These are phyloP conservation scores for Epizoanthus rinbou DNA, from an alignment of 92 coral and sea anemone genomes.

Conservation along the genomic window DNA sequence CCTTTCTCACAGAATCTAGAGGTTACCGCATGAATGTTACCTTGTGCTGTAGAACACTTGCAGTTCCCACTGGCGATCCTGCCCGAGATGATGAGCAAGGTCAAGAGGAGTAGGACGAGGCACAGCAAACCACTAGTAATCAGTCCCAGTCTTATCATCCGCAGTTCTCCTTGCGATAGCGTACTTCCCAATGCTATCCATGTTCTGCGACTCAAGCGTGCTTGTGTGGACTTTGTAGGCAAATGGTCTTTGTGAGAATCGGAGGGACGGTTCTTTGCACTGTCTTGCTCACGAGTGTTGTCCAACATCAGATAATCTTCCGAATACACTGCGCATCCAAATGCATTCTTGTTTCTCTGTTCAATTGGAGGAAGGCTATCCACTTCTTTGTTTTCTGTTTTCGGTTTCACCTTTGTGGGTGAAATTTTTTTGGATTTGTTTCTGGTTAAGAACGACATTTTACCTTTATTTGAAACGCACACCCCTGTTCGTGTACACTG, in stretches of 20 bases:
- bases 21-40: background rate
- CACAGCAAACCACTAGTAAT: background rate
- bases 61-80: background rate
- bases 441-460: background rate
- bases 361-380: background rate
- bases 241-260: background rate
- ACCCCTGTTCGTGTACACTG: too few species aligned
- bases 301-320: conserved; percentile 17
- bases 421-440: conserved; percentile 9
- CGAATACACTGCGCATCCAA: background rate
- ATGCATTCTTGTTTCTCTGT: background rate
- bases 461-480: background rate
- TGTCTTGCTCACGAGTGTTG: background rate
- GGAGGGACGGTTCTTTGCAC: background rate
- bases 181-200: conserved; percentile 11
- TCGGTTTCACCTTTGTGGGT: conserved; percentile 2
- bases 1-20: too few species aligned
- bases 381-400: background rate
- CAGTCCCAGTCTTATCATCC: conserved; percentile 13
- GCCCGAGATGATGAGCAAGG: conserved; percentile 17
- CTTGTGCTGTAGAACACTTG: background rate
- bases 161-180: conserved; percentile 10
- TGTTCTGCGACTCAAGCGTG: background rate
- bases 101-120: background rate
- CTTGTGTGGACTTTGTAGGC: background rate